Evolutionary conservation across 92 coral and sea anemone species (phyloP).

Genomic region (Meandrina meandrites): DNA sequence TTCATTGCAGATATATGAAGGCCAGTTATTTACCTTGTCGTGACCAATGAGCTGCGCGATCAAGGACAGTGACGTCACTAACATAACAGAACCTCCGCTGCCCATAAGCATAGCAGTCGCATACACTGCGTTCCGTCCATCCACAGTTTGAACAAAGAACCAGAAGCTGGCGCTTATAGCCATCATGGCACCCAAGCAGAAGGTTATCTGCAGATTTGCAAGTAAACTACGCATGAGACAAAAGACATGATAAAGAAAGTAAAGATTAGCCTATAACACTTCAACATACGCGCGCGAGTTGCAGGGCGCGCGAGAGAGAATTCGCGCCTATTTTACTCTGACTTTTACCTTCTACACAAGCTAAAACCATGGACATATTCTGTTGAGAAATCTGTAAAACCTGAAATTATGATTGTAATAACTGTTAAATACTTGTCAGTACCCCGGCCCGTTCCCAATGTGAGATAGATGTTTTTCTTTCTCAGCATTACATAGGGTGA

Average conservation of each 20-base stretch:
- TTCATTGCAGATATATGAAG: background rate
- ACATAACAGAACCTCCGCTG: slow-evolving; percentile 91
- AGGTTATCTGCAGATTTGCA: slow-evolving; percentile 60
- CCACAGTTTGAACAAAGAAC: slow-evolving; percentile 73
- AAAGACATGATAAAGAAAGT: background rate
- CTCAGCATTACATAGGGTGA: too few relatives aligned
- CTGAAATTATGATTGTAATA: too few relatives aligned
- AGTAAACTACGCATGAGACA: background rate
- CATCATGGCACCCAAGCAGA: slow-evolving; percentile 62
- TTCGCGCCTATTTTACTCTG: too few relatives aligned
- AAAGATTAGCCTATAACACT: too few relatives aligned
- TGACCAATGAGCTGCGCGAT: slow-evolving; percentile 81
- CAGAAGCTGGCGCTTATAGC: slow-evolving; percentile 81
- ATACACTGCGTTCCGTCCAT: slow-evolving; percentile 77
- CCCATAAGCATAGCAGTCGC: slow-evolving; percentile 83
- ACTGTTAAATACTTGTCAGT: too few relatives aligned
- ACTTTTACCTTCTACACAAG: background rate
- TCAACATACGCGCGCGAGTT: too few relatives aligned
- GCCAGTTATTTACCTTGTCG: slow-evolving; percentile 64
- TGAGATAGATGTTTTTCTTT: too few relatives aligned
- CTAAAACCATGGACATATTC: too few relatives aligned
- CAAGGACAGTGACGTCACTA: slow-evolving; percentile 84
- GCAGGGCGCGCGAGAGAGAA: too few relatives aligned
- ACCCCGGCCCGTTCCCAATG: too few relatives aligned
- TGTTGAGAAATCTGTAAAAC: too few relatives aligned